Conservation (phyloP, 2,113 vertebrate species). For the Boleophthalmus pectinirostris region DNA sequence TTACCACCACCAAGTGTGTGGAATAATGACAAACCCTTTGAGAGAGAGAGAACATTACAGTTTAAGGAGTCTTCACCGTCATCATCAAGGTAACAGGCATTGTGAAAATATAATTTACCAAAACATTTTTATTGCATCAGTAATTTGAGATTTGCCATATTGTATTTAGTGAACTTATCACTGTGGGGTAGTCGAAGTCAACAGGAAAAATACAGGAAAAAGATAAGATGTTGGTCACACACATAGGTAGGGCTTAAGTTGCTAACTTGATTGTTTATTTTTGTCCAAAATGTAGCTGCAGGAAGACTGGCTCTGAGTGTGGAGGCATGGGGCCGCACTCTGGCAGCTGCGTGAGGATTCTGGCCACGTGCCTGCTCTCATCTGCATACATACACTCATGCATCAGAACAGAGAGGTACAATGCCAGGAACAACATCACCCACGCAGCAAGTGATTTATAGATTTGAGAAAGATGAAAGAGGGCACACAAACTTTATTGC, state of each 20-base stretch:
- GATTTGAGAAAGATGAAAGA: not conserved
- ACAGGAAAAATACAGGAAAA: no score
- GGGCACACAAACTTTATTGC: not conserved
- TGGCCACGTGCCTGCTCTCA: constrained; percentile 10
- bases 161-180: no score
- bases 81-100: no score
- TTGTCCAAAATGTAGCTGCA: not conserved
- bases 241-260: not conserved
- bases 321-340: not conserved
- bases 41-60: no score
- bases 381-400: constrained; percentile 3
- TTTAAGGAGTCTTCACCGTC: no score
- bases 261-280: not conserved
- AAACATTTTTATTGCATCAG: no score
- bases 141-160: no score
- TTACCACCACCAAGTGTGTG: no score
- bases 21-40: no score
- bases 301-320: not conserved
- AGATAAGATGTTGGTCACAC: no score
- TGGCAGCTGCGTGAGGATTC: constrained; percentile 1
- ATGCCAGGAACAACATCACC: not conserved
- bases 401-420: not conserved
- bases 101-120: no score
- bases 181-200: no score
- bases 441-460: not conserved